Evolutionary conservation across 2,797 vertebrate genomes (phyloP).

Genomic region (Gadopsis bispinosus): DNA sequence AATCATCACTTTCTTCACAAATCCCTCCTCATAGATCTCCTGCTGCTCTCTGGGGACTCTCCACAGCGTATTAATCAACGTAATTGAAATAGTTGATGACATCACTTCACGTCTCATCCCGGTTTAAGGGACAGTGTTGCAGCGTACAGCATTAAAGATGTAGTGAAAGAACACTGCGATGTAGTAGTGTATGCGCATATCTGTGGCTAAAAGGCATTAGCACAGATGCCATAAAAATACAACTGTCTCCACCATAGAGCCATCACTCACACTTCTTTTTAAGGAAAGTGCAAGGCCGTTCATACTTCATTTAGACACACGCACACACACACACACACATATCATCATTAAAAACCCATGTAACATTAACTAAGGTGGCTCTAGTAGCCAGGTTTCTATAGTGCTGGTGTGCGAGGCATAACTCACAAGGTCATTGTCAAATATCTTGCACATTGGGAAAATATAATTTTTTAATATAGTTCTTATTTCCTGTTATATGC

Average conservation of each 20-base stretch:
- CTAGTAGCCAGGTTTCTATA: background rate
- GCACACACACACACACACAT: background rate
- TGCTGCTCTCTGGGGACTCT: slow-evolving; percentile 71
- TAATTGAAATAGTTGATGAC: slow-evolving; percentile 84
- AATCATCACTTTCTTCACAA: slow-evolving; percentile 77
- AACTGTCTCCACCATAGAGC: slow-evolving; percentile 35
- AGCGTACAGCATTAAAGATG: slow-evolving; percentile 61
- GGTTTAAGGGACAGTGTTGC: slow-evolving; percentile 62
- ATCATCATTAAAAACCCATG: slow-evolving; percentile 6
- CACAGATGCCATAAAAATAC: slow-evolving; percentile 40
- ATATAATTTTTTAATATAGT: background rate
- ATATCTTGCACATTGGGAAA: background rate
- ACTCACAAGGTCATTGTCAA: background rate
- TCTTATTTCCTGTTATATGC: background rate
- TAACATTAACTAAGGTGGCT: background rate
- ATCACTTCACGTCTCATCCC: slow-evolving; percentile 74
- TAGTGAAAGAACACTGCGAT: slow-evolving; percentile 60
- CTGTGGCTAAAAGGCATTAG: slow-evolving; percentile 42
- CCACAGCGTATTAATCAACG: slow-evolving; percentile 78
- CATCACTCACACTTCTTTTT: slow-evolving; percentile 47
- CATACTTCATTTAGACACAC: background rate
- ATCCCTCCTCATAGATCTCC: slow-evolving; percentile 75
- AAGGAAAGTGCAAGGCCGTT: slow-evolving; percentile 25
- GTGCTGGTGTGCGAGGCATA: background rate
- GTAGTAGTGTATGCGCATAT: slow-evolving; percentile 35